phyloP scores from a whole-genome alignment of 2,797 vertebrate genomes.

The Neoniphon sammara region DNA sequence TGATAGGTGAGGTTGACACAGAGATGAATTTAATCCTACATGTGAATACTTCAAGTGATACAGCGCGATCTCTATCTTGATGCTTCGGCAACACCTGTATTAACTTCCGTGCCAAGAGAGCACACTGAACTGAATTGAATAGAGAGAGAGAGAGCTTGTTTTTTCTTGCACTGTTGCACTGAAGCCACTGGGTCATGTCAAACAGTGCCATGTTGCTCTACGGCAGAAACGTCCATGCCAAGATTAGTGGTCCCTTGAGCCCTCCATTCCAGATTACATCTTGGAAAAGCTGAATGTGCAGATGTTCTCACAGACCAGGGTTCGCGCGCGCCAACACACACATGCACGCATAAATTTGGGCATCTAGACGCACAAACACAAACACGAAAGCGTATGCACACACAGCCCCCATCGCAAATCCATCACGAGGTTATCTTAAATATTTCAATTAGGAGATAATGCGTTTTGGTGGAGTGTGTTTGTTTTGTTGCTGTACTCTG shows the following conservation, averaged over 20 bases:
- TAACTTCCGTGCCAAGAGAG: too few relatives aligned
- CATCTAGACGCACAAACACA: not conserved
- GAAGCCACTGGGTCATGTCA: slow-evolving; percentile 19
- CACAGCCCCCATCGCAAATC: slow-evolving; percentile 10
- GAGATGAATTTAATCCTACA: too few relatives aligned
- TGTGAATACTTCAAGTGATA: too few relatives aligned
- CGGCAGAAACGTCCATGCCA: slow-evolving; percentile 17
- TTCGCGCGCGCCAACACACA: slow-evolving; percentile 1
- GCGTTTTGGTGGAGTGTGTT: slow-evolving; percentile 5
- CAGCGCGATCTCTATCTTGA: too few relatives aligned
- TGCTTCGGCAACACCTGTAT: too few relatives aligned
- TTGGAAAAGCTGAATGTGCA: slow-evolving; percentile 37
- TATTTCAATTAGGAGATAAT: slow-evolving; percentile 42
- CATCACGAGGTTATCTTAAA: not conserved
- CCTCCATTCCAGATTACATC: slow-evolving; percentile 37
- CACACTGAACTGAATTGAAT: too few relatives aligned
- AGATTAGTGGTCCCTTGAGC: slow-evolving; percentile 49
- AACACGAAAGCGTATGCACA: slow-evolving; percentile 23
- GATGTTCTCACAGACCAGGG: slow-evolving; percentile 36
- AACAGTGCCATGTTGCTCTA: slow-evolving; percentile 2
- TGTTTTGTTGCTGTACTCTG: slow-evolving; percentile 18
- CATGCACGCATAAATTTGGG: not conserved
- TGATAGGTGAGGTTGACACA: too few relatives aligned
- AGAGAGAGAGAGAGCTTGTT: slow-evolving; percentile 3
- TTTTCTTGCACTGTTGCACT: not conserved